phyloP scores from a whole-genome alignment of 2,797 vertebrate species.

The Typhlichthys eigenmanni region DNA sequence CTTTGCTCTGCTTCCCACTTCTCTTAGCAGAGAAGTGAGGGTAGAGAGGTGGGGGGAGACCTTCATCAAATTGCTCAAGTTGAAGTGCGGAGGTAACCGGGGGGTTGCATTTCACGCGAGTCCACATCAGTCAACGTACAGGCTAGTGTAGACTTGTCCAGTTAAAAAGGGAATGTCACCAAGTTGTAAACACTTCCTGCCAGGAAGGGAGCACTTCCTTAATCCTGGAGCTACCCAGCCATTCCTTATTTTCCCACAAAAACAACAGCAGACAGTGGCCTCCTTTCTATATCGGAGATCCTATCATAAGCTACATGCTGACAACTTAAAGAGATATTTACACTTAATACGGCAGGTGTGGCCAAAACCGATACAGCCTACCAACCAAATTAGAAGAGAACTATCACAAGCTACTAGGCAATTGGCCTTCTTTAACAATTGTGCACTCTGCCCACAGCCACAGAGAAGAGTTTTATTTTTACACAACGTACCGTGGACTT shows the following conservation, averaged over 20 bases:
- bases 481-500: too few relatives aligned
- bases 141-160: slow-evolving; percentile 70
- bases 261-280: slow-evolving; percentile 54
- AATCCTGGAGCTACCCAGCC: slow-evolving; percentile 75
- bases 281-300: slow-evolving; percentile 13
- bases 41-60: slow-evolving; percentile 8
- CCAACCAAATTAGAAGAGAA: not conserved
- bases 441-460: too few relatives aligned
- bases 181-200: slow-evolving; percentile 84
- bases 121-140: slow-evolving; percentile 41
- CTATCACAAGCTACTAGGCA: slow-evolving; percentile 17
- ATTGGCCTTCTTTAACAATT: not conserved
- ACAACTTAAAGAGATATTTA: not conserved
- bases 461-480: too few relatives aligned
- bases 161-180: slow-evolving; percentile 82
- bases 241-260: slow-evolving; percentile 65
- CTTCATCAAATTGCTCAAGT: slow-evolving; percentile 28
- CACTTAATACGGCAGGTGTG: not conserved
- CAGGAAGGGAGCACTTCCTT: slow-evolving; percentile 84
- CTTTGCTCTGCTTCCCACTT: slow-evolving; percentile 50
- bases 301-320: slow-evolving; percentile 6
- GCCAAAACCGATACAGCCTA: not conserved
- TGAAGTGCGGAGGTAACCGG: slow-evolving; percentile 34
- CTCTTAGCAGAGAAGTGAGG: slow-evolving; percentile 20
- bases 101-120: slow-evolving; percentile 45